Conservation (phyloP, 2,113 vertebrate genomes). For the Panthera leo region DNA sequence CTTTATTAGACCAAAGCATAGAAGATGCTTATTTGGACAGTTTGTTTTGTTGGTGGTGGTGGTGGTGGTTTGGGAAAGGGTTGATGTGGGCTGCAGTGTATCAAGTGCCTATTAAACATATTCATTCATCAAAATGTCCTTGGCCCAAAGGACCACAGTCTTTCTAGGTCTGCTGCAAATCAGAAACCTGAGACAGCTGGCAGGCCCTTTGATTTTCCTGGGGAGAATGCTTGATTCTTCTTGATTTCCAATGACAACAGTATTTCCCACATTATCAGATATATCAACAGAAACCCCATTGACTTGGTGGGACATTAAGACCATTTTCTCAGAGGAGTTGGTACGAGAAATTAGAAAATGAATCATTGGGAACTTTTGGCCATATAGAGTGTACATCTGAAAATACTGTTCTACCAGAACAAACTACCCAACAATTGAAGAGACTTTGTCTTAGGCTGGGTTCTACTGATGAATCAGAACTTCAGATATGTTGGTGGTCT, state of each 20-base stretch:
- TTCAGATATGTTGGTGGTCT: not conserved
- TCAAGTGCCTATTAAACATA: not conserved
- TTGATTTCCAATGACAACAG: not conserved
- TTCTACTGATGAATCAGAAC: not conserved
- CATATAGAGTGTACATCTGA: not conserved
- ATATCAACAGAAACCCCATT: not conserved
- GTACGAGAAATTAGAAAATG: constrained; percentile 43
- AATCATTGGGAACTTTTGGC: constrained; percentile 1
- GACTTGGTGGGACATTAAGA: constrained; percentile 14
- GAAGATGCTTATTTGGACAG: not conserved
- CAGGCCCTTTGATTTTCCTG: not conserved
- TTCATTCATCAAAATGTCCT: not conserved
- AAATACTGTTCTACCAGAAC: not conserved
- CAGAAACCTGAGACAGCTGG: not conserved
- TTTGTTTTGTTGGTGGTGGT: not conserved
- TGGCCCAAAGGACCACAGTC: not conserved
- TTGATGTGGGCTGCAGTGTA: not conserved
- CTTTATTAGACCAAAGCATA: not conserved
- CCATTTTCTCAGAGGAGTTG: not conserved
- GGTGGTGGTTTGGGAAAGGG: not conserved
- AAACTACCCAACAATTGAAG: not conserved
- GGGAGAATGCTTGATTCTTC: not conserved
- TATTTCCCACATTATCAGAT: not conserved
- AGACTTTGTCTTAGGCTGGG: not conserved
- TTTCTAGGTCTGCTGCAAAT: not conserved